Percentiles rank a stretch among this genome's conserved stretches.
Conservation (phyloP, 2,113 vertebrate species). For the Numenius arquata region DNA sequence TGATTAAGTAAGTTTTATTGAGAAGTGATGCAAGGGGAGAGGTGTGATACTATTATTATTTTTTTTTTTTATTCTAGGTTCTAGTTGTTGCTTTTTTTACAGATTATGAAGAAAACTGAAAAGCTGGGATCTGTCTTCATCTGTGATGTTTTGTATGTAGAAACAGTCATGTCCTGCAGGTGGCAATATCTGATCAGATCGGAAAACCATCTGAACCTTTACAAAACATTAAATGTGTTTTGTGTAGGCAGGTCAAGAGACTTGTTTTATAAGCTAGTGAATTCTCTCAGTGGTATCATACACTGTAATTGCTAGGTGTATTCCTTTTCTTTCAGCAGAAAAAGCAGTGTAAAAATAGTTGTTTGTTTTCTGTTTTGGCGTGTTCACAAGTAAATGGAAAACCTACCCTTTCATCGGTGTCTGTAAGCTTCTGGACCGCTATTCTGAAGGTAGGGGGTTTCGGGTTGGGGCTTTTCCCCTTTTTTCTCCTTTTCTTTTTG, state of each 20-base stretch:
- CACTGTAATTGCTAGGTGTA: neutral
- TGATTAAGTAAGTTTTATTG: neutral
- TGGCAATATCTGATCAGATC: constrained; percentile 7
- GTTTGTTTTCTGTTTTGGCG: neutral
- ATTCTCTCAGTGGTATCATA: neutral
- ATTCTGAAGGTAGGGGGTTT: neutral
- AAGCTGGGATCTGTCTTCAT: neutral
- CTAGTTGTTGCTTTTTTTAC: neutral
- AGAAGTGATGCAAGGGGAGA: neutral
- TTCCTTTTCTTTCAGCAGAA: neutral
- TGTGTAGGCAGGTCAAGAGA: neutral
- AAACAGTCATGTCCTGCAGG: neutral
- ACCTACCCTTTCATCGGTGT: neutral
- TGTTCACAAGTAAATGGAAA: constrained; percentile 1
- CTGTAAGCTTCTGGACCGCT: neutral
- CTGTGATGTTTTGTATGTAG: neutral
- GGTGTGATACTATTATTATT: neutral
- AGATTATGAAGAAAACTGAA: neutral
- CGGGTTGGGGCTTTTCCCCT: accelerated
- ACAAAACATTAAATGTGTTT: neutral
- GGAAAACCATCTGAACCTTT: neutral
- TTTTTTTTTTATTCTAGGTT: neutral
- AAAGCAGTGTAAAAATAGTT: neutral
- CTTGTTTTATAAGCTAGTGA: neutral
- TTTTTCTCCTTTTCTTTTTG: neutral